Evolutionary conservation across 2,888 invertebrate species (phyloP).

Genomic region (Trissoscelio sp.): DNA sequence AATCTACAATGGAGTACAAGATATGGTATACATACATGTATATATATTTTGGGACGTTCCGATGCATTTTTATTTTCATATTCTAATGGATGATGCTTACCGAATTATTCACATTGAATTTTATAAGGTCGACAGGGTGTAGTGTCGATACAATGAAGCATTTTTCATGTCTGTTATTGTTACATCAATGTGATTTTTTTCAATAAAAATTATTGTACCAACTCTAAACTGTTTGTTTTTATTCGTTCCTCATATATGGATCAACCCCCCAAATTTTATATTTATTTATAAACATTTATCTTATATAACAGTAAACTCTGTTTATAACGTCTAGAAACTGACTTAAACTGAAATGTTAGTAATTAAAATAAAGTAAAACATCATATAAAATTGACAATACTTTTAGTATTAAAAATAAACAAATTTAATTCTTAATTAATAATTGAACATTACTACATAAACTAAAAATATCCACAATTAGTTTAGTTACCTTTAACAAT

Average conservation of each 20-base stretch:
- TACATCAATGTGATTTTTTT: constrained; percentile 78
- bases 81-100: constrained; percentile 39
- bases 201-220: constrained; percentile 74
- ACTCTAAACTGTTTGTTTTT: background rate
- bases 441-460: too few relatives aligned
- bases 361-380: too few relatives aligned
- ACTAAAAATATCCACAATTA: background rate
- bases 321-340: too few relatives aligned
- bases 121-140: constrained; percentile 52
- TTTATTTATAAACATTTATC: too few relatives aligned
- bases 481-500: constrained; percentile 81
- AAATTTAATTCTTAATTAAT: too few relatives aligned
- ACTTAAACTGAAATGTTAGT: too few relatives aligned
- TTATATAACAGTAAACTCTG: too few relatives aligned
- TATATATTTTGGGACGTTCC: constrained; percentile 72
- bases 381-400: too few relatives aligned
- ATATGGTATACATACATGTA: constrained; percentile 52
- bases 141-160: constrained; percentile 33
- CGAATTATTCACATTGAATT: constrained; percentile 49
- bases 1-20: constrained; percentile 43
- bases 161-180: constrained; percentile 74
- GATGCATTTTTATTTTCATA: constrained; percentile 54
- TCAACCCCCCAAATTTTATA: too few relatives aligned
- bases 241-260: background rate
- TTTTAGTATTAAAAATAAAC: too few relatives aligned